A percentile compares a stretch with the other conserved stretches of the same genome.
Conservation (phyloP, 2,113 vertebrate species). For the Patagioenas fasciata region DNA sequence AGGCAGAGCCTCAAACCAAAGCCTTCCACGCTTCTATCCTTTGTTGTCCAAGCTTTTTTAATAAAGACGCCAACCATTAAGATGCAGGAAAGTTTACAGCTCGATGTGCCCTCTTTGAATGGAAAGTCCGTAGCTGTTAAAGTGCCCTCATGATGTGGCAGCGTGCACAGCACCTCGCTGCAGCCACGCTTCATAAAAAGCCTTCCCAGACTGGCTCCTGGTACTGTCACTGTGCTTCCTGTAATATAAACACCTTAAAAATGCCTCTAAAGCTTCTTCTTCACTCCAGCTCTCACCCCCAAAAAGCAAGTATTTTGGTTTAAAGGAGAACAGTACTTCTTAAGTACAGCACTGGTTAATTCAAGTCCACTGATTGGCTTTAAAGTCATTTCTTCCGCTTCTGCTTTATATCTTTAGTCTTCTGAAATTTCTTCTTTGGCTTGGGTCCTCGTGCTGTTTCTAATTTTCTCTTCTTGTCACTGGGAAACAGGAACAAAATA, state of each 20-base stretch:
- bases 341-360: not conserved
- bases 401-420: constrained; percentile 75
- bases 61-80: not conserved
- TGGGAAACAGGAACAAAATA: constrained; percentile 52
- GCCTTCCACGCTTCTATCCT: not conserved
- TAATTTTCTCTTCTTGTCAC: constrained; percentile 92
- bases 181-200: not conserved
- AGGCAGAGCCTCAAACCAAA: not conserved
- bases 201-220: not conserved
- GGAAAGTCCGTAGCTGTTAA: not conserved
- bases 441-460: constrained; percentile 64
- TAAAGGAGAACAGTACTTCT: not conserved
- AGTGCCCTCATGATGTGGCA: not conserved
- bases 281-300: not conserved
- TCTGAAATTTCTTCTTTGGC: constrained; percentile 86
- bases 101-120: not conserved
- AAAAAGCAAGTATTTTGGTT: not conserved
- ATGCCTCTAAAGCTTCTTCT: not conserved
- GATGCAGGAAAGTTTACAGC: not conserved
- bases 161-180: not conserved
- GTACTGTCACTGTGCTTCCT: not conserved
- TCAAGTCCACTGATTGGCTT: not conserved
- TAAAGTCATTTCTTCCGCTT: constrained; percentile 71
- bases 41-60: constrained; percentile 5
- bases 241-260: not conserved